Percentiles rank a stretch among this genome's conserved stretches.
Conservation (phyloP, 2,113 vertebrate genomes). For the Dicerorhinus sumatrensis region DNA sequence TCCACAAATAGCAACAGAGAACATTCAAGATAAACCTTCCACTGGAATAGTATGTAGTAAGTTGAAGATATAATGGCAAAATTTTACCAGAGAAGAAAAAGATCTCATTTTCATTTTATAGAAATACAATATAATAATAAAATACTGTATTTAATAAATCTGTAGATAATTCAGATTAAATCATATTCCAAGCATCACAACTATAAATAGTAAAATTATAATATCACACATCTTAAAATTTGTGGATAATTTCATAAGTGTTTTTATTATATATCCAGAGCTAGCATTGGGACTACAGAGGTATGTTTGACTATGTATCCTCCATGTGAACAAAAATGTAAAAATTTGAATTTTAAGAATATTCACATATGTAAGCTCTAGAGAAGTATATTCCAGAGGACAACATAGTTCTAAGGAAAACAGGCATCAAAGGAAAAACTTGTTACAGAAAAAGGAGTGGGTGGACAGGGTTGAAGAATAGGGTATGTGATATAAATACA, state of each 20-base stretch:
- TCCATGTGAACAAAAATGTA: neutral
- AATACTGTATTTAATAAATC: neutral
- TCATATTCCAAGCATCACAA: neutral
- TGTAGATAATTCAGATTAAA: neutral
- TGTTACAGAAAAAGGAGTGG: neutral
- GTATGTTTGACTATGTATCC: neutral
- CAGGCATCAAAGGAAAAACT: neutral
- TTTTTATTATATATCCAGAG: neutral
- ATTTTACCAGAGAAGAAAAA: neutral
- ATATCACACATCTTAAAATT: neutral
- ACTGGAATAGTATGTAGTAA: neutral
- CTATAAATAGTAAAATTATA: neutral
- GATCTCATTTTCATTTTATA: neutral
- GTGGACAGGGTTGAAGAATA: neutral
- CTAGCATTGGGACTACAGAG: neutral
- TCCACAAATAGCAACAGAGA: neutral
- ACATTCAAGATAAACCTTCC: neutral
- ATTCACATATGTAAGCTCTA: neutral
- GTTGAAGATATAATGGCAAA: neutral
- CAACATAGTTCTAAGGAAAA: neutral
- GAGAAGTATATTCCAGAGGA: neutral
- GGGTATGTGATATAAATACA: neutral
- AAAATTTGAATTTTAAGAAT: slow-evolving; percentile 22
- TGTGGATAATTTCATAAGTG: neutral
- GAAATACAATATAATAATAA: neutral